Evolutionary conservation across 2,113 vertebrate genomes (phyloP).

Genomic region (Varanus komodoensis): DNA sequence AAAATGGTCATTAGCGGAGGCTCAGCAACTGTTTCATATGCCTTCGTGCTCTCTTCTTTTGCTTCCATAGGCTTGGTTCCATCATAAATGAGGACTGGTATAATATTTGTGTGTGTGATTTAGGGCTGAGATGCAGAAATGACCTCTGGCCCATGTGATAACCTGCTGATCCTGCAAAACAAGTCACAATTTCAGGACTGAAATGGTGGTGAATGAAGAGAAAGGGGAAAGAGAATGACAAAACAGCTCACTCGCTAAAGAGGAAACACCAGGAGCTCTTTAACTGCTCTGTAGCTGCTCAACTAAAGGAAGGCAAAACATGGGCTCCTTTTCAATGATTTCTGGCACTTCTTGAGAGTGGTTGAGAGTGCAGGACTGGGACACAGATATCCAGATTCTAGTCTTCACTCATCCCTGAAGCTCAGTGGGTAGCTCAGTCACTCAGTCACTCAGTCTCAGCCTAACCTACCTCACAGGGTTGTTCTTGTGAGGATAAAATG

Average conservation of each 20-base stretch:
- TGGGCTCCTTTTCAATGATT: neutral
- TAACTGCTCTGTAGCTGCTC: no score
- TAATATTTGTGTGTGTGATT: neutral
- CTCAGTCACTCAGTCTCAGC: no score
- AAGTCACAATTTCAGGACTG: neutral
- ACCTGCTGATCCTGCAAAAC: neutral
- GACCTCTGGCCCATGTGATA: neutral
- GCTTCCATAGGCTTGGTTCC: neutral
- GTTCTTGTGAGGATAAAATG: no score
- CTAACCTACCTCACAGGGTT: no score
- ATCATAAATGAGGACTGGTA: neutral
- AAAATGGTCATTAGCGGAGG: neutral
- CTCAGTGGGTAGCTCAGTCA: no score
- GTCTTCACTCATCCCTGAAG: no score
- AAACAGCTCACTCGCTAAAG: neutral
- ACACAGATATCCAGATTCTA: no score
- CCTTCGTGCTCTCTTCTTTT: neutral
- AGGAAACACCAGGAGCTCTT: neutral
- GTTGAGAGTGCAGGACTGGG: no score
- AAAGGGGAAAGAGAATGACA: neutral
- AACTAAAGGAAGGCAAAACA: neutral
- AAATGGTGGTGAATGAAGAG: neutral
- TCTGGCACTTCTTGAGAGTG: no score
- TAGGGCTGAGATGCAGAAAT: fast-evolving
- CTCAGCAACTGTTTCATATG: neutral